A percentile compares a stretch with the other conserved stretches of the same genome.
These are phyloP conservation scores for Corythaeola cristata DNA, from an alignment of 2,113 vertebrate genomes.

Conservation along the genomic window DNA sequence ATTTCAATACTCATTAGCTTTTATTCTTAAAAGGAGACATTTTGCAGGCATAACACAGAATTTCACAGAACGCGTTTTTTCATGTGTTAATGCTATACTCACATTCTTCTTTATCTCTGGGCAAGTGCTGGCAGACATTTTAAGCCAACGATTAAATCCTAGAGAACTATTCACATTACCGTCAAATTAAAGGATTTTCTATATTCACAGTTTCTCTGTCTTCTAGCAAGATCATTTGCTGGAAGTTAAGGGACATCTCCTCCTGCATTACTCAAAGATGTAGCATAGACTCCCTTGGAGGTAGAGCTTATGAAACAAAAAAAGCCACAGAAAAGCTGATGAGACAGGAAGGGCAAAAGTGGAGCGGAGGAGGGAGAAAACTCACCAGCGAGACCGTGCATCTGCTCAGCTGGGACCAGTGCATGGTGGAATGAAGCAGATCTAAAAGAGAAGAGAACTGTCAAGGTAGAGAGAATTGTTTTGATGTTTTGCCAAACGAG, in stretches of 20 bases:
- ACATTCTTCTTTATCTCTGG: neutral
- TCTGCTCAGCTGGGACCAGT: neutral
- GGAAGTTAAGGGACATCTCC: neutral
- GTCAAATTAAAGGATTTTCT: neutral
- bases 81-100: neutral
- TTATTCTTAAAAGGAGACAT: neutral
- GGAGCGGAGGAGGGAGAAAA: neutral
- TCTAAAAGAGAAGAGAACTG: neutral
- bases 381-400: accelerated
- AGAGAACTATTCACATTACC: neutral
- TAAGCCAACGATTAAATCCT: neutral
- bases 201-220: neutral
- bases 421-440: neutral
- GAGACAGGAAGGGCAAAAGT: neutral
- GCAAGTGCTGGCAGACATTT: neutral
- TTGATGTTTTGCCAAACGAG: neutral
- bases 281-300: neutral
- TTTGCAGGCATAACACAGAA: neutral
- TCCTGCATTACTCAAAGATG: neutral
- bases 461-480: neutral
- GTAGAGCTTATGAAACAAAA: neutral
- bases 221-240: neutral
- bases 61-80: neutral
- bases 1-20: neutral
- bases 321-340: neutral